A percentile compares a stretch with the other conserved stretches of the same genome.
phyloP scores from a whole-genome alignment of 2,888 invertebrate genomes.

The Sympetrum striolatum region DNA sequence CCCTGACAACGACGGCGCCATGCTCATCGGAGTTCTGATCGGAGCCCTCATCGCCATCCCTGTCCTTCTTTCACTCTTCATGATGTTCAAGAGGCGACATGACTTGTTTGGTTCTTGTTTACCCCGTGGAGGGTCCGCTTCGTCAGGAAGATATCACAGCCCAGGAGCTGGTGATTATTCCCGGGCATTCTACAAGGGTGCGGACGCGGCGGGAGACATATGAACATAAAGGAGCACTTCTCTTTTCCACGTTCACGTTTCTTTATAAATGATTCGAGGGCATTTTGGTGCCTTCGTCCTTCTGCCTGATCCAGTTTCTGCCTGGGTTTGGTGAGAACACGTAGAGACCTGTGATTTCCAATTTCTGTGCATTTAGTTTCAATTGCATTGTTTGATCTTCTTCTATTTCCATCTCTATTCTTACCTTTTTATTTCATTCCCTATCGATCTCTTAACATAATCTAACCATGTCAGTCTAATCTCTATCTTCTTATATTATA shows the following conservation, averaged over 20 bases:
- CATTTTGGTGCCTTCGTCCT: no score
- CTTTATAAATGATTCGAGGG: neutral
- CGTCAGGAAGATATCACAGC: slow-evolving; percentile 62
- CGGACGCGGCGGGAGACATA: slow-evolving; percentile 56
- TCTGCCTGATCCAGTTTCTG: neutral
- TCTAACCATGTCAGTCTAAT: no score
- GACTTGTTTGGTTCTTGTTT: neutral
- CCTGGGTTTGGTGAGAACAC: neutral
- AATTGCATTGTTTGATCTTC: no score
- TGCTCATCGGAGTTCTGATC: slow-evolving; percentile 65
- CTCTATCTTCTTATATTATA: no score
- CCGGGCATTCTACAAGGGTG: slow-evolving; percentile 75
- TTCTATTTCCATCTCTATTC: no score
- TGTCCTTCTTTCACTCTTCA: slow-evolving; percentile 65
- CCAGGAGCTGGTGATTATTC: slow-evolving; percentile 69
- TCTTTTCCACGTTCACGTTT: neutral
- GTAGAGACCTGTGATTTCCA: no score
- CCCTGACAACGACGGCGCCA: slow-evolving; percentile 72
- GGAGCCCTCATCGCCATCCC: slow-evolving; percentile 74
- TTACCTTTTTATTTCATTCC: no score
- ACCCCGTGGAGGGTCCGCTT: slow-evolving; percentile 61
- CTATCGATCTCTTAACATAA: no score
- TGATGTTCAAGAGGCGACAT: slow-evolving; percentile 65
- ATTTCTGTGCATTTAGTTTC: no score
- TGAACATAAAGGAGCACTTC: neutral